A percentile compares a stretch with the other conserved stretches of the same genome.
phyloP scores from a whole-genome alignment of 2,113 vertebrate genomes.

The Salvelinus sp. region DNA sequence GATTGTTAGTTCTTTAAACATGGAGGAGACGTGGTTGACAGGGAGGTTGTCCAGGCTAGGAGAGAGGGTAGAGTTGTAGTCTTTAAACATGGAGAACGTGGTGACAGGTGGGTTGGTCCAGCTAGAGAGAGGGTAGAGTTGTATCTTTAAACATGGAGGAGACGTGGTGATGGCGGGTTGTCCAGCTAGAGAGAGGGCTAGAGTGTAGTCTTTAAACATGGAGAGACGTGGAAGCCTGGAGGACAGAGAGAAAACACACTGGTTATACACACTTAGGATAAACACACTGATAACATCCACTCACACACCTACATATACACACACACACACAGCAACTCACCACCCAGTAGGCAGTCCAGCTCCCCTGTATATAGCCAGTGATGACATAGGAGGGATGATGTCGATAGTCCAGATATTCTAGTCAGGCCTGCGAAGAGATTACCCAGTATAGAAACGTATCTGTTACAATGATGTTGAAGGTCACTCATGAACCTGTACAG shows the following conservation, averaged over 20 bases:
- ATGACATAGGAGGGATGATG: slow-evolving; percentile 76
- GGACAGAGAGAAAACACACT: slow-evolving; percentile 16
- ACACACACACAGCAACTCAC: slow-evolving; percentile 54
- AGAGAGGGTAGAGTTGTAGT: no score
- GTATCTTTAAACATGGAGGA: slow-evolving; percentile 70
- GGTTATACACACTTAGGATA: neutral
- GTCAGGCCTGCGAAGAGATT: slow-evolving; percentile 71
- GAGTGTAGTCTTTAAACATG: slow-evolving; percentile 66
- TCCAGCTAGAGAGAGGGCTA: slow-evolving; percentile 37
- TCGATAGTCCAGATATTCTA: slow-evolving; percentile 74
- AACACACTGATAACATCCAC: slow-evolving; percentile 15
- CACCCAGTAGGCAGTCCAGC: slow-evolving; percentile 80
- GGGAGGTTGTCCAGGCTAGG: neutral
- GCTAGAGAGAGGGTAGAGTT: slow-evolving; percentile 22
- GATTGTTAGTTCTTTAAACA: no score
- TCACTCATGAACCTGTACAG: no score
- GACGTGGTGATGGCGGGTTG: slow-evolving; percentile 63
- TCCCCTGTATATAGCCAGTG: slow-evolving; percentile 75
- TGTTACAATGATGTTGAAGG: no score
- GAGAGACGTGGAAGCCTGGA: slow-evolving; percentile 70
- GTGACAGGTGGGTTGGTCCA: slow-evolving; percentile 54
- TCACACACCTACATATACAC: neutral
- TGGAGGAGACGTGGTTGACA: slow-evolving; percentile 23
- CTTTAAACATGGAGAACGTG: no score
- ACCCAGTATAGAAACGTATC: no score